Base-by-base conservation (phyloP, 2,797 vertebrate species). In the Picus viridis region DNA sequence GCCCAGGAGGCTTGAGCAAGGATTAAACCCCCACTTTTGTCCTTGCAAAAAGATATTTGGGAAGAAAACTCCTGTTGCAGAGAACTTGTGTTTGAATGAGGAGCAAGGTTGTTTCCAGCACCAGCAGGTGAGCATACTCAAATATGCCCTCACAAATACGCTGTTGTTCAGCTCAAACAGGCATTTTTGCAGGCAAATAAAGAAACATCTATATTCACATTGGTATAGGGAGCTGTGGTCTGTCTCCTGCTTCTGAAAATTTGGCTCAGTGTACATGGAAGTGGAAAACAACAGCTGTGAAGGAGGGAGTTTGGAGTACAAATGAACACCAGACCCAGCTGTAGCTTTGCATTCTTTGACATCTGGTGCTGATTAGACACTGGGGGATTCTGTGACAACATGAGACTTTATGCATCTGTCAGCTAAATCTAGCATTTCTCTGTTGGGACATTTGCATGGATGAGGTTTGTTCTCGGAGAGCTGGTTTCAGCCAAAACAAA, bases 231-330 rank as follows among this genome's bases (percentile, higher is more conserved):
- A 89, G 41, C 32, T 29, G 8, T 14, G 16, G 68, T 71, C 71
- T 88, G 29, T 41, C 76, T 92, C 36, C 32, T 81, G 16, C 61
- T 89, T 89, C 79, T 86, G 85, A 81, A 90, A 94, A 89, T 82
- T 82, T 93, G 86, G 61, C 83, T 94, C 30, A 58, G 2, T 86
- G 67, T 65, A 83, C 45, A 32, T 54, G 57, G 32, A 75, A 92
- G 34, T 89, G 36, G 92, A 95, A 96, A 96, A 93, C 92, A 95
- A 89, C 95, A 96, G 94, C 90, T 94, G 93, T 20, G 77, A 90
- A 79, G 87, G 82, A 87, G 83, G 51, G 74, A 88, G 77, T 93
- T 89, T 89, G 64, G 85, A 95, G 87, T 29, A 81, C 43, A 94
- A 94, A 92, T 80, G 86, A 96, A 74, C 92, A 90, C 80, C 87